A percentile compares a stretch with the other conserved stretches of the same genome.
Conservation (phyloP, 2,113 vertebrate genomes). For the Peromyscus leucopus region DNA sequence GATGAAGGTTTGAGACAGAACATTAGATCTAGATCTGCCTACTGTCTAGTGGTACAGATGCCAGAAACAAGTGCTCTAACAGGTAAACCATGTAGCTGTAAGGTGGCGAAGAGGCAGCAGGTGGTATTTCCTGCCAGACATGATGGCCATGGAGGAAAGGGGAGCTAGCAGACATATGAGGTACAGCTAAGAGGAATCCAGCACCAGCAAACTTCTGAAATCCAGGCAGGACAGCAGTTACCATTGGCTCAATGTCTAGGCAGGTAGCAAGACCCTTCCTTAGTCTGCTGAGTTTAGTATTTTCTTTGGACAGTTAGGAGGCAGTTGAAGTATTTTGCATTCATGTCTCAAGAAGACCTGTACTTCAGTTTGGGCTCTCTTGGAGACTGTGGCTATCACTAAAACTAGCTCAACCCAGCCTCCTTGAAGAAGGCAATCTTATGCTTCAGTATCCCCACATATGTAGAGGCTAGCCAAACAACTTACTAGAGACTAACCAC, state of each 20-base stretch:
- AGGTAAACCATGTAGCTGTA: background rate
- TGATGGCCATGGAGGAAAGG: background rate
- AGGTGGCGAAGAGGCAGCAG: background rate
- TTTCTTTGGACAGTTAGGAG: background rate
- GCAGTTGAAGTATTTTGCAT: background rate
- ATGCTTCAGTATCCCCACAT: background rate
- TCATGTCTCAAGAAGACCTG: background rate
- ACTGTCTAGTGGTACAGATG: background rate
- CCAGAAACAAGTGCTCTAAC: background rate
- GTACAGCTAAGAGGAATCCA: slow-evolving; percentile 1
- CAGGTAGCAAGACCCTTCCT: background rate
- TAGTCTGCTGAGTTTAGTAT: background rate
- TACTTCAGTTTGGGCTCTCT: background rate
- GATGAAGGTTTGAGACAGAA: background rate
- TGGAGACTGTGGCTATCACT: background rate
- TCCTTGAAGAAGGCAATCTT: background rate
- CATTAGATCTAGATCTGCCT: slow-evolving; percentile 11
- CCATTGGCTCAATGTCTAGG: background rate
- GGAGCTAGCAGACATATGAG: slow-evolving; percentile 23
- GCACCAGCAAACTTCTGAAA: slow-evolving; percentile 17
- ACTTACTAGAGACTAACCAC: background rate
- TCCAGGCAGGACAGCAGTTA: background rate
- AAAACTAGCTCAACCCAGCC: background rate
- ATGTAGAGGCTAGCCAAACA: slow-evolving; percentile 25
- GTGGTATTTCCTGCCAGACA: background rate